These are phyloP conservation scores for Diuraphis noxia DNA, from an alignment of 1,140 invertebrate species.

Conservation along the genomic window DNA sequence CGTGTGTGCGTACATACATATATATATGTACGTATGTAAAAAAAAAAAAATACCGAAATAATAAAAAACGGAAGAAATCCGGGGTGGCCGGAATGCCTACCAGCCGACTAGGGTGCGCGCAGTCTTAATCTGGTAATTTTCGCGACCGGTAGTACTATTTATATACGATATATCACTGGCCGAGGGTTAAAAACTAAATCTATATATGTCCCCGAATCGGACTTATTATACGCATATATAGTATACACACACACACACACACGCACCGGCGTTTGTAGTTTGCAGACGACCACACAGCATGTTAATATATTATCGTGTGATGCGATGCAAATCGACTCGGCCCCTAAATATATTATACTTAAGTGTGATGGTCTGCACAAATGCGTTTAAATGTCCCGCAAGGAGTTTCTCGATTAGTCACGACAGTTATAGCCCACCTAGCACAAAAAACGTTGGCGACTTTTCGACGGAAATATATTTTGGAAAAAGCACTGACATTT, in stretches of 20 bases:
- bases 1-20: too few relatives aligned
- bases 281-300: not conserved
- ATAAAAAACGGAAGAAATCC: conserved; percentile 4
- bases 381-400: not conserved
- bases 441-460: not conserved
- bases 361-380: not conserved
- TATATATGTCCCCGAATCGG: not conserved
- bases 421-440: too few relatives aligned
- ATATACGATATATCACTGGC: not conserved
- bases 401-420: not conserved
- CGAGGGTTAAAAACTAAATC: not conserved
- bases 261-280: too few relatives aligned
- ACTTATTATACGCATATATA: not conserved
- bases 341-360: not conserved
- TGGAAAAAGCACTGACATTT: not conserved
- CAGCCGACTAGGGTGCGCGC: conserved; percentile 8
- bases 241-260: not conserved
- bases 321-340: not conserved
- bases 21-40: not conserved
- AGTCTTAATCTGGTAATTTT: conserved; percentile 46
- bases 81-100: not conserved
- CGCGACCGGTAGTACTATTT: not conserved
- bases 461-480: not conserved
- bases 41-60: not conserved
- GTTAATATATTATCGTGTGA: not conserved